A percentile compares a stretch with the other conserved stretches of the same genome.
Conservation (phyloP, 53 echinoderm and acorn worm species). For the Zoroaster sp. region DNA sequence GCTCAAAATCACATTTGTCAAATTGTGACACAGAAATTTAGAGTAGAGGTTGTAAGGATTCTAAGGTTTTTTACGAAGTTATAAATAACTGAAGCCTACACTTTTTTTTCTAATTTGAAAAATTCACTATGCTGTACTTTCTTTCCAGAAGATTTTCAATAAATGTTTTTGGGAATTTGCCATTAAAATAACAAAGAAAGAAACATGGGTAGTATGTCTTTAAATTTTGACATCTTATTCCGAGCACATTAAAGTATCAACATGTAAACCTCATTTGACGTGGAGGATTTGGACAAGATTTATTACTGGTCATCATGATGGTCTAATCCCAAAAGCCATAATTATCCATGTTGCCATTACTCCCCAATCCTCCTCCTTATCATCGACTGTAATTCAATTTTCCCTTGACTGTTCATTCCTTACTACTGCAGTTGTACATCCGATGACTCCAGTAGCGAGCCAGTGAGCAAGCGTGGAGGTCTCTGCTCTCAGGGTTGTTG, state of each 20-base stretch:
- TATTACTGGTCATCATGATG: background rate
- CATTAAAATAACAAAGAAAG: too few species aligned
- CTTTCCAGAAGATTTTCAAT: too few species aligned
- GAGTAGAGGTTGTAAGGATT: too few species aligned
- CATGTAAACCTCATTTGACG: background rate
- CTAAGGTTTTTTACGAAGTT: too few species aligned
- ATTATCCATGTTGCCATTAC: background rate
- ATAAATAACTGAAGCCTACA: too few species aligned
- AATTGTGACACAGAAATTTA: too few species aligned
- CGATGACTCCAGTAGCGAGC: background rate
- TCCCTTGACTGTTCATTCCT: constrained; percentile 9
- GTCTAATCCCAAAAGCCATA: constrained; percentile 8
- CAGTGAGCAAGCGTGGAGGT: background rate
- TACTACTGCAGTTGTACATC: background rate
- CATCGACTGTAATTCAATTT: constrained; percentile 23
- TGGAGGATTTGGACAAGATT: background rate
- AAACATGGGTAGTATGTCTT: too few species aligned
- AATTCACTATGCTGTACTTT: too few species aligned
- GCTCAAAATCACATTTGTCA: too few species aligned
- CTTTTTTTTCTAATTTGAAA: too few species aligned
- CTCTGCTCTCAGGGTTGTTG: constrained; percentile 33
- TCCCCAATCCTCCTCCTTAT: background rate
- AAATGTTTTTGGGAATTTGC: too few species aligned
- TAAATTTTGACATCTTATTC: background rate
- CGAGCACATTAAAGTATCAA: background rate